Evolutionary conservation across 2,113 vertebrate genomes (phyloP), one percentile per base, ranked within the genome.

Genomic region (Tympanuchus pallidicinctus): DNA sequence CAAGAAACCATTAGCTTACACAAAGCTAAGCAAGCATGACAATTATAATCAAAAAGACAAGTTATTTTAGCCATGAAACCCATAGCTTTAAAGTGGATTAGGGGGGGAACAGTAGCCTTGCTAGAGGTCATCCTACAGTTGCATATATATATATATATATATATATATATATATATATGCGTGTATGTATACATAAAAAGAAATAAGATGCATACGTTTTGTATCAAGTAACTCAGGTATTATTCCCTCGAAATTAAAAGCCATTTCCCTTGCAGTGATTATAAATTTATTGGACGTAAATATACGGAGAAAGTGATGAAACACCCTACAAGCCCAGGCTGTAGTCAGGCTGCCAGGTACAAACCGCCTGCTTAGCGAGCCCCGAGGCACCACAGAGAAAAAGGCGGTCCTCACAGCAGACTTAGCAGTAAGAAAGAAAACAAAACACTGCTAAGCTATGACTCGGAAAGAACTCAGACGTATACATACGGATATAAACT

Each of bases 11-110:
- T 19, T 8, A 28, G 3, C 10, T 47, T 43, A 47, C 17, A 71
- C 80, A 85, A 82, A 69, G 16, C 8, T 48, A 73, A 57, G 30
- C 0, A 0, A 81, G 5, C 12, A 50, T 32, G 42, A 67, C 7
- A 59, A 7, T 13, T 74, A 22, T 11, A 74, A 60, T 7, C 14
- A 80, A 76, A 78, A 17, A 1, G 6, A 15, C 15, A 32, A 1
- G 2, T 28, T 60, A 56, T 67, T 84, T 38, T 52, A 56, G 30
- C 10, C 24, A 77, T 1, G 0, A 87, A 66, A 48, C 1, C 8
- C 2, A 1, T 45, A 11, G 17, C 48, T 93, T 24, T 16, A 30
- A 15, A 87, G 30, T 1, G 2, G 2, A 1, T 43, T 73, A 34
- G 3, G 1, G 25, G 17, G 16, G 14, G 38, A 38, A 57, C 2